Base-by-base conservation (phyloP, 2,113 vertebrate species). In the Syngnathus scovelli region DNA sequence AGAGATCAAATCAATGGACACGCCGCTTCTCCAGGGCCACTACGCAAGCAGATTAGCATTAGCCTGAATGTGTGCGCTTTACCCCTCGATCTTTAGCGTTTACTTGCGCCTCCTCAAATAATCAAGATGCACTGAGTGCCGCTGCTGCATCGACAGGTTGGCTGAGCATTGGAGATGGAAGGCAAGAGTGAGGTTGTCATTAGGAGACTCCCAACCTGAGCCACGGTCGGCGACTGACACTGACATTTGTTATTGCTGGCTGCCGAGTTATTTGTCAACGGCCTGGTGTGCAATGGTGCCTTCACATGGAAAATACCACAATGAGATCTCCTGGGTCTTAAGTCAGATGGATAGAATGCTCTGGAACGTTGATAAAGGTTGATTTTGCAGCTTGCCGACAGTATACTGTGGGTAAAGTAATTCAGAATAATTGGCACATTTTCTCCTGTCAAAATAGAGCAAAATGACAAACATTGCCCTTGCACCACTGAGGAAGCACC, bases 1-100 rank as follows among this genome's bases (percentile, higher is more conserved):
- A 93, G 95, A 95, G 95, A 98, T 95, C 95, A 96, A 96, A 98
- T 99, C 94, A 93, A 99, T 98, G 95, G 93, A 93, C 93, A 90
- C 66, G 90, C 90, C 93, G 92, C 92, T 62, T 92, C 92, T 92
- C 89, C 90, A 89, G 61, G 93, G 93, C 93, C 55, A 91, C 93
- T 89, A 92, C 89, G 92, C 92, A 89, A 92, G 93, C 92, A 93
- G 93, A 98, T 98, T 96, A 95, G 95, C 92, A 95, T 98, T 94
- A 93, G 93, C 93, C 90, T 76, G 69, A 85, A 87, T 90, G 87
- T 85, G 89, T 81, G 75, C 78, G 86, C 85, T 83, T 70, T 62
- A 41, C 82, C 82, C 86, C 84, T 79, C 87, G 75, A 90, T 92
- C 86, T 89, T 90, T 90, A 91, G 83, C 71, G 66, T 88, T 90